A percentile compares a stretch with the other conserved stretches of the same genome.
These are phyloP conservation scores for Sericinus montela DNA, from an alignment of 2,888 invertebrate species.

Conservation along the genomic window DNA sequence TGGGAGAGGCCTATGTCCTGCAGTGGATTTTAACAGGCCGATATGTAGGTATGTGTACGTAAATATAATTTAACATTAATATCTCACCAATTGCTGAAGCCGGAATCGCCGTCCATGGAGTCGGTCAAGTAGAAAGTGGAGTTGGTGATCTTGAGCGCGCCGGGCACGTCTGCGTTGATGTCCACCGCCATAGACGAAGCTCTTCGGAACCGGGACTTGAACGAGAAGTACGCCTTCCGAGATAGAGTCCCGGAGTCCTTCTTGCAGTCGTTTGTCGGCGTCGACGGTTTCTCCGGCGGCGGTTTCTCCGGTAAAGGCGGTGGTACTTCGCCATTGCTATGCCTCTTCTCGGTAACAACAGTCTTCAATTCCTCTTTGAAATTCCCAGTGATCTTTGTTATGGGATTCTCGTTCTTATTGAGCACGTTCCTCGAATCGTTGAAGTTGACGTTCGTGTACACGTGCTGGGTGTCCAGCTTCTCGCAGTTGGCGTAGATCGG, in stretches of 20 bases:
- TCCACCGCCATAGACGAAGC: conserved; percentile 79
- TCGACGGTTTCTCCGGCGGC: conserved; percentile 53
- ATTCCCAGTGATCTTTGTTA: conserved; percentile 41
- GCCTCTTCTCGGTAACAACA: conserved; percentile 51
- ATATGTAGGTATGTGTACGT: no score
- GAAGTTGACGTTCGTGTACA: conserved; percentile 60
- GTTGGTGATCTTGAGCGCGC: conserved; percentile 77
- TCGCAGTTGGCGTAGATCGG: conserved; percentile 65
- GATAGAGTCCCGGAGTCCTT: conserved; percentile 65
- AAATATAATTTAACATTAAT: no score
- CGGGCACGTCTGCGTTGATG: conserved; percentile 71
- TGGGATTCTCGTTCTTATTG: conserved; percentile 60
- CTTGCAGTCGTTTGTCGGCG: conserved; percentile 56
- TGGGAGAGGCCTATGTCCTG: no score
- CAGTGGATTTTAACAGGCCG: no score
- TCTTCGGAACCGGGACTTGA: conserved; percentile 82
- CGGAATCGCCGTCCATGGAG: conserved; percentile 82
- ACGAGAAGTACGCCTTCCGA: conserved; percentile 73
- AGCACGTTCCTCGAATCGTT: conserved; percentile 40
- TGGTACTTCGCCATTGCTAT: conserved; percentile 52
- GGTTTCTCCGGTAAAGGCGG: conserved; percentile 56
- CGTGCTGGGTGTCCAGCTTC: conserved; percentile 41
- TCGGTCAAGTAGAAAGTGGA: conserved; percentile 87
- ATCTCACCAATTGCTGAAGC: conserved; percentile 76
- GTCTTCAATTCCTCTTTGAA: conserved; percentile 67